Conservation (phyloP, 1,140 invertebrate species). For the Harpegnathos saltator region DNA sequence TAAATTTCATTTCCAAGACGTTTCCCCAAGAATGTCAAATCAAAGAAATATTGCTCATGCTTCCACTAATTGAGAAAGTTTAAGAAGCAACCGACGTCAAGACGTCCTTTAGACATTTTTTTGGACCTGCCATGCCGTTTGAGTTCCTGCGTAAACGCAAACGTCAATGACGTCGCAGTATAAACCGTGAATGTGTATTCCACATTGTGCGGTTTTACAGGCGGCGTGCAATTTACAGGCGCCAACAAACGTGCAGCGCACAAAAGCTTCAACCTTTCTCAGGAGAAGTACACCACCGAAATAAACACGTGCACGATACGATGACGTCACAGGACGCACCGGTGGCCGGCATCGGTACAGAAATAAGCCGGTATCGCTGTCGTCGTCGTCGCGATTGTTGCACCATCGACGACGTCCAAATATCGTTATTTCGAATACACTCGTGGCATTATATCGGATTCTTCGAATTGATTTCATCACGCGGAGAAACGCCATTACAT, state of each 20-base stretch:
- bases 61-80: too few species aligned
- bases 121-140: too few species aligned
- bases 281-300: conserved; percentile 75
- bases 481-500: neutral
- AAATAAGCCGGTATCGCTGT: conserved; percentile 75
- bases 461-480: conserved; percentile 28
- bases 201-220: neutral
- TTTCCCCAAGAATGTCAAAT: too few species aligned
- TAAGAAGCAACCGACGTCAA: neutral
- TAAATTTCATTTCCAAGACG: too few species aligned
- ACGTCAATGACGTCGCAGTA: conserved; percentile 19
- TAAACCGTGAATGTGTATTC: neutral
- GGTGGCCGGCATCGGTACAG: conserved; percentile 62
- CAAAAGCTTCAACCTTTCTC: conserved; percentile 71
- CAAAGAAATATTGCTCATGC: too few species aligned
- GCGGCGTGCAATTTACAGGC: conserved; percentile 54
- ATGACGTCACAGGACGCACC: conserved; percentile 72
- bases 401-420: conserved; percentile 53
- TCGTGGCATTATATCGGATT: conserved; percentile 56
- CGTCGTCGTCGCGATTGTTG: conserved; percentile 69
- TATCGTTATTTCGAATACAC: conserved; percentile 36
- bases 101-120: neutral
- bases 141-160: conserved; percentile 4
- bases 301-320: conserved; percentile 79
- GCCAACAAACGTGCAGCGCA: conserved; percentile 17